Evolutionary conservation across 1,140 invertebrate genomes (phyloP), one percentile per base, ranked within the genome.

Genomic region (Heterodera carotae): DNA sequence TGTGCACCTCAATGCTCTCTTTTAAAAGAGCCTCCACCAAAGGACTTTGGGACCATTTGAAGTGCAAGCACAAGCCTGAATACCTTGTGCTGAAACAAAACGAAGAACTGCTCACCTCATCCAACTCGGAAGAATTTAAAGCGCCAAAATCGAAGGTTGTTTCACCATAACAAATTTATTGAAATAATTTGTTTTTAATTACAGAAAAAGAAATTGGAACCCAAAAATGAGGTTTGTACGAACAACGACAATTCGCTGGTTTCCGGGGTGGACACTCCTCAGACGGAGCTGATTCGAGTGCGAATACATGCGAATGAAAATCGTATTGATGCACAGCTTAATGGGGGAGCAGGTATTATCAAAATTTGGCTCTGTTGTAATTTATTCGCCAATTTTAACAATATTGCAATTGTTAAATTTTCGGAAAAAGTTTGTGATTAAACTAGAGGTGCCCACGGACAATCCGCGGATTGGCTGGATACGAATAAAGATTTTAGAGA

Each of bases 1-100:
- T 56, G 48, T 56, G 48, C 18, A 56, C 48, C 22, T 56, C 48
- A 4, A 56, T 56, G 48, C 48, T 56, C 4, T 56, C 48, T 22
- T 56, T 56, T 56, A 56, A 56, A 56, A 56, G 48, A 22, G 48
- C 48, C 5, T 56, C 48, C 5, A 56, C 48, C 15, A 56, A 56
- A 56, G 48, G 48, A n/a, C 48, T 56, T 56, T 56, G 48, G 48
- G 48, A 56, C 48, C 48, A 56, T 56, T 56, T 56, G 48, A 56
- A 56, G 22, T 56, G 48, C 48, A 56, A 56, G 22, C 48, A 56
- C 5, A 15, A 22, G 48, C 22, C 48, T 12, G 48, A 56, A 56
- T 56, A 56, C 4, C 15, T 22, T 18, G 22, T 56, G 48, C 18
- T 56, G 15, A 56, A 56, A 22, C 48, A 56, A 56, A 56, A 56